phyloP scores from a whole-genome alignment of 2,113 vertebrate genomes.

The Periophthalmus modestus region DNA sequence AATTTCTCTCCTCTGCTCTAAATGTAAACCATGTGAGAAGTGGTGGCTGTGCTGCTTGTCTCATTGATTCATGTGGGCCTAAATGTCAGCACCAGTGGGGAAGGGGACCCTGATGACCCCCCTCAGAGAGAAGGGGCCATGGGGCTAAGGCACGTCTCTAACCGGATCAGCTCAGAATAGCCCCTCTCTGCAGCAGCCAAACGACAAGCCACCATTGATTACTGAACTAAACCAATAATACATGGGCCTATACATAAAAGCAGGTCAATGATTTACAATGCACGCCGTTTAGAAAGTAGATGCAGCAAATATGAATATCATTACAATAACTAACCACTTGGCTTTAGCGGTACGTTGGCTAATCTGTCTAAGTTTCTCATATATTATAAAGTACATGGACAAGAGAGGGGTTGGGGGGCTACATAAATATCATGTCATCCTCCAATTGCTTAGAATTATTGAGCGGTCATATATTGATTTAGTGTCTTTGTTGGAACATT shows the following conservation, averaged over 20 bases:
- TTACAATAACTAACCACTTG: slow-evolving; percentile 2
- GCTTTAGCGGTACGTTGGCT: background rate
- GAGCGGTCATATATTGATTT: slow-evolving; percentile 70
- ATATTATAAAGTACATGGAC: slow-evolving; percentile 27
- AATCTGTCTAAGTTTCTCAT: slow-evolving; percentile 20
- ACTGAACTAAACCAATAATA: slow-evolving; percentile 14
- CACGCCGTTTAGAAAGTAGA: background rate
- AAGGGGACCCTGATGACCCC: slow-evolving; percentile 50
- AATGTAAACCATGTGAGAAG: slow-evolving; percentile 41
- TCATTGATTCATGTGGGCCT: slow-evolving; percentile 74
- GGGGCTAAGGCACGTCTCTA: slow-evolving; percentile 49
- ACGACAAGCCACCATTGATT: slow-evolving; percentile 41
- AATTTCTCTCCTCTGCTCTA: slow-evolving; percentile 35
- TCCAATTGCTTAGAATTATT: slow-evolving; percentile 61
- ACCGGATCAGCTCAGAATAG: slow-evolving; percentile 52
- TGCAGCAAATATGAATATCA: slow-evolving; percentile 3
- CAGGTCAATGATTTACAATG: slow-evolving; percentile 1
- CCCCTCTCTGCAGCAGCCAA: slow-evolving; percentile 20
- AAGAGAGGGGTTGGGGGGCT: slow-evolving; percentile 34
- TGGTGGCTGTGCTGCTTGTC: slow-evolving; percentile 51
- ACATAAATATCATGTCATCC: slow-evolving; percentile 63
- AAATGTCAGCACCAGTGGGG: slow-evolving; percentile 77
- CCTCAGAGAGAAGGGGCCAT: slow-evolving; percentile 42
- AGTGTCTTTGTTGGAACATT: slow-evolving; percentile 69
- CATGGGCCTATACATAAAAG: background rate